Evolutionary conservation across 2,888 invertebrate genomes (phyloP).

Genomic region (Orgyia antiqua): DNA sequence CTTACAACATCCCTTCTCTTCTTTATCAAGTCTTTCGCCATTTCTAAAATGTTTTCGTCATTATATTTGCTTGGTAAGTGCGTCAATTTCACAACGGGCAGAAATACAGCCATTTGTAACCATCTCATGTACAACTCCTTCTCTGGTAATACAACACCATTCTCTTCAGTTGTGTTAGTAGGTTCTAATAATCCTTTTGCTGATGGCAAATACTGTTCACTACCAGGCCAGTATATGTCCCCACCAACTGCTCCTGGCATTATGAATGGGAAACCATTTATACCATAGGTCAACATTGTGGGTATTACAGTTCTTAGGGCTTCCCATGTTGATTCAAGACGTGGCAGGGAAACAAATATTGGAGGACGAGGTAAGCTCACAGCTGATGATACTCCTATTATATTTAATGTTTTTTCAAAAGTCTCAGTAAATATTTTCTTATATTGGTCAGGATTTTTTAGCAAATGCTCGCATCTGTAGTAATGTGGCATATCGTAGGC

Average conservation of each 20-base stretch:
- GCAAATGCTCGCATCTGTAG: conserved; percentile 85
- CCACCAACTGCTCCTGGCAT: conserved; percentile 97
- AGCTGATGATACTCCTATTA: conserved; percentile 91
- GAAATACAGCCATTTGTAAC: conserved; percentile 92
- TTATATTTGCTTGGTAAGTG: conserved; percentile 93
- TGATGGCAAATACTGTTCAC: conserved; percentile 73
- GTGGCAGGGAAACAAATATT: conserved; percentile 90
- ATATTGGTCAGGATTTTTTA: conserved; percentile 90
- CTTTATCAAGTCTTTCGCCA: conserved; percentile 85
- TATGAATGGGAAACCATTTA: conserved; percentile 94
- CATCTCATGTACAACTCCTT: conserved; percentile 92
- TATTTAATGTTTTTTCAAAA: conserved; percentile 79
- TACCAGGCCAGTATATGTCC: conserved; percentile 83
- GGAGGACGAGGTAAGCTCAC: conserved; percentile 89
- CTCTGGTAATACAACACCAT: conserved; percentile 80
- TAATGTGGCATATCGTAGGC: conserved; percentile 92
- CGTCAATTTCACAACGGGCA: conserved; percentile 95
- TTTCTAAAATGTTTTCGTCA: conserved; percentile 85
- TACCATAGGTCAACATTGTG: conserved; percentile 90
- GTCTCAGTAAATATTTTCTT: conserved; percentile 84
- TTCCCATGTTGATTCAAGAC: conserved; percentile 92
- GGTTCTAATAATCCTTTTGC: conserved; percentile 63
- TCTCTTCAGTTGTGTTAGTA: conserved; percentile 54
- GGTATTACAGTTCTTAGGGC: conserved; percentile 90
- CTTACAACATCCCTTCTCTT: conserved; percentile 85